Conservation (phyloP, 1,140 invertebrate species). For the Phortica variegata region DNA sequence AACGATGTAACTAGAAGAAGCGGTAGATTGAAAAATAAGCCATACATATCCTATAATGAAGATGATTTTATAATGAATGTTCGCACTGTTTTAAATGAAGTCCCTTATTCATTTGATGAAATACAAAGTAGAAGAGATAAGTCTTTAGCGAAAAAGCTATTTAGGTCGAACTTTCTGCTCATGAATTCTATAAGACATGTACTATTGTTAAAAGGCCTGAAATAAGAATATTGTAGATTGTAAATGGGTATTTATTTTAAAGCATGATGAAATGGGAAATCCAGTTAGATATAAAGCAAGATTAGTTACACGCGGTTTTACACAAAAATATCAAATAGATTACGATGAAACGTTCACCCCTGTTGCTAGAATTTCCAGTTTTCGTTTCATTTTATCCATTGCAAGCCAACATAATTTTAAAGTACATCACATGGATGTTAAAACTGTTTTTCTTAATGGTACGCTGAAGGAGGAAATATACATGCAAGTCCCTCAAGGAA, state of each 20-base stretch:
- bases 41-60: constrained; percentile 1
- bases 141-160: too few relatives aligned
- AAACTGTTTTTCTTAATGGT: too few relatives aligned
- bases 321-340: constrained; percentile 44
- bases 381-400: constrained; percentile 54
- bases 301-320: constrained; percentile 55
- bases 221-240: constrained; percentile 52
- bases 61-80: not conserved
- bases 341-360: too few relatives aligned
- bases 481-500: too few relatives aligned
- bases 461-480: too few relatives aligned
- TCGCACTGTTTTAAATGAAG: too few relatives aligned
- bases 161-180: too few relatives aligned
- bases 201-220: too few relatives aligned
- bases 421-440: too few relatives aligned
- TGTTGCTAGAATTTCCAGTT: constrained; percentile 24
- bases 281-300: constrained; percentile 50
- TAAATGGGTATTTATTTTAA: constrained; percentile 43
- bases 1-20: not conserved
- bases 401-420: constrained; percentile 55
- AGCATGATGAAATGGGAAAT: constrained; percentile 42
- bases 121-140: too few relatives aligned
- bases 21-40: constrained; percentile 4
- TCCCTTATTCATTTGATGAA: too few relatives aligned
- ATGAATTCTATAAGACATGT: too few relatives aligned